Percentiles rank a stretch among this genome's conserved stretches.
These are phyloP conservation scores for Myathropa florea DNA, from an alignment of 2,888 invertebrate species.

Conservation along the genomic window DNA sequence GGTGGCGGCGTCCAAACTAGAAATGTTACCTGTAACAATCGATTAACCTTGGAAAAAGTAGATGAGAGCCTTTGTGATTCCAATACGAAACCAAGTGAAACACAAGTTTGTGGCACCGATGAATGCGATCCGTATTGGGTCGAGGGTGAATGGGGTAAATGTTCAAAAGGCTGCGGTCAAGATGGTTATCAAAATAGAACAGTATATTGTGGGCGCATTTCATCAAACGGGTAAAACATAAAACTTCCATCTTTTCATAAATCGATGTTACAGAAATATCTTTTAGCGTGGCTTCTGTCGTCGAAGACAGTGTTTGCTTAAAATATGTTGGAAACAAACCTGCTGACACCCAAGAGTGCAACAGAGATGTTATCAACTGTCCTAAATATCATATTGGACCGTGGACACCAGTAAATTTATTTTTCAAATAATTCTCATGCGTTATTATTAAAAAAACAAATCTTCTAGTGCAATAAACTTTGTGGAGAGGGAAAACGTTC, in stretches of 20 bases:
- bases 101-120: slow-evolving; percentile 87
- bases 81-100: slow-evolving; percentile 86
- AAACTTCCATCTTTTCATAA: background rate
- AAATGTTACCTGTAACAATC: slow-evolving; percentile 90
- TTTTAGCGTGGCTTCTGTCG: slow-evolving; percentile 84
- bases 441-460: background rate
- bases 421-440: background rate
- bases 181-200: slow-evolving; percentile 87
- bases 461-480: slow-evolving; percentile 89
- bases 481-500: slow-evolving; percentile 94
- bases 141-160: slow-evolving; percentile 89
- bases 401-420: slow-evolving; percentile 90
- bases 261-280: background rate
- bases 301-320: slow-evolving; percentile 88
- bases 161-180: slow-evolving; percentile 90
- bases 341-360: slow-evolving; percentile 86
- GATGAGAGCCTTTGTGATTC: slow-evolving; percentile 90
- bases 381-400: slow-evolving; percentile 93
- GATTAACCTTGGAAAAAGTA: slow-evolving; percentile 86
- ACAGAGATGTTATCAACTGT: slow-evolving; percentile 86
- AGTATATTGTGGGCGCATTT: slow-evolving; percentile 90
- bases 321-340: slow-evolving; percentile 87
- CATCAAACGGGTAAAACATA: slow-evolving; percentile 84
- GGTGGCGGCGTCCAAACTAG: slow-evolving; percentile 93
- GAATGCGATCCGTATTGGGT: slow-evolving; percentile 92